Base-by-base conservation (phyloP, 2,888 invertebrate species). In the Limnephilus marmoratus region DNA sequence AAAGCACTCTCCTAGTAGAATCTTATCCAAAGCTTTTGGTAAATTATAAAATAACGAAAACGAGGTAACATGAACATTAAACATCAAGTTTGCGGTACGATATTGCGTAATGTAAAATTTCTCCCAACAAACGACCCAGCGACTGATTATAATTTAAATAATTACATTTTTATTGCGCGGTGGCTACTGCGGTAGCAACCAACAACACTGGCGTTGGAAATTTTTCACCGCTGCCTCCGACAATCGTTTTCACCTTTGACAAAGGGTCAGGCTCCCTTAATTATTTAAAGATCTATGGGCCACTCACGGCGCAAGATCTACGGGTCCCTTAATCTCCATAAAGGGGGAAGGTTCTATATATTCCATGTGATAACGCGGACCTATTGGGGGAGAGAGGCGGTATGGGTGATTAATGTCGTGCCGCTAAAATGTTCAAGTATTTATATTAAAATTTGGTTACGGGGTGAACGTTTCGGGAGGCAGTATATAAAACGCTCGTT, bases 361-460 rank as follows among this genome's bases (percentile, higher is more conserved):
- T 93, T 93, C 90, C 90, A 92, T 92, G 92, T 89, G 93, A 93
- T 93, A 93, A 92, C 93, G 91, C 81, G 87, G 83, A 87, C 87
- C 87, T 53, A 53, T 29, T 45, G n/a, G 34, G 87, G 34, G 87
- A 34, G 45, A 45, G 82, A 89, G 90, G 90, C 86, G 88, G 90
- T 90, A 90, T 88, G 82, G 45, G 92, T 93, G 93, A 93, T 93
- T 93, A 93, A 93, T 93, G 92, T 90, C 90, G 81, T 91, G 81
- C 53, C 88, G 92, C 90, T 90, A 85, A 85, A 93, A 91, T 85
- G 92, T 92, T 91, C 85, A 93, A 93, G 93, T 93, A 93, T 93
- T 93, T 93, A 93, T 93, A 93, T 93, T 93, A 93, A 93, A 93
- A 91, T 93, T 93, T 93, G 80, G 92, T 87, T 87, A 45, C 86